Base-by-base conservation (phyloP, 2,888 invertebrate species). In the Holacanthella duospinosa region DNA sequence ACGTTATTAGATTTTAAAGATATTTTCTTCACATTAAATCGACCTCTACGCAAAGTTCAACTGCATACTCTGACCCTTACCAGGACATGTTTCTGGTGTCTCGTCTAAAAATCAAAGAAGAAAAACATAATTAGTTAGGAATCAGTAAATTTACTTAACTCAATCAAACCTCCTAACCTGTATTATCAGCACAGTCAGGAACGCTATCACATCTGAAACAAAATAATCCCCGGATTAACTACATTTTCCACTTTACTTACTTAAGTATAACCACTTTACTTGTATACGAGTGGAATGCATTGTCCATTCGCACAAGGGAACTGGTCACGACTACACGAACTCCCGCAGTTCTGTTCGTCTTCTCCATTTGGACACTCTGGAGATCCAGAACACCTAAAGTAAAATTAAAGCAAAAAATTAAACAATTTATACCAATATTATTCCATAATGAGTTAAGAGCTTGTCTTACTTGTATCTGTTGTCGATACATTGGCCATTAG, bases 121-220 rank as follows among this genome's bases (percentile, higher is more conserved):
- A 6, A 6, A 36, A 36, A 9, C 16, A 36, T 9, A 36, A 36
- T 36, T 36, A 36, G 36, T 19, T 43, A 6, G 2, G 19, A 43
- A 24, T 43, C 25, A 56, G 24, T 24, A 16, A 29, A 43, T 57
- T 86, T 85, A 75, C 85, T n/a, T n/a, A n/a, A n/a, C n/a, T n/a
- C n/a, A n/a, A n/a, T n/a, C n/a, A n/a, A n/a, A n/a, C n/a, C n/a
- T n/a, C n/a, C n/a, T n/a, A n/a, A n/a, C n/a, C 86, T 55, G 79
- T 79, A 62, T 80, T 80, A 74, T 83, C 80, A 55, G 77, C 76
- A 75, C 88, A 88, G 80, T 88, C 86, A 73, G 81, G 80, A 64
- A 78, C 78, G 57, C 79, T 79, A 74, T 89, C 84, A 74, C 89
- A 89, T 62, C 36, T 36, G 36, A 12, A 36, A 36, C 6, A 36